These are phyloP conservation scores for Bovichtus variegatus DNA, from an alignment of 2,797 vertebrate genomes.

Conservation along the genomic window DNA sequence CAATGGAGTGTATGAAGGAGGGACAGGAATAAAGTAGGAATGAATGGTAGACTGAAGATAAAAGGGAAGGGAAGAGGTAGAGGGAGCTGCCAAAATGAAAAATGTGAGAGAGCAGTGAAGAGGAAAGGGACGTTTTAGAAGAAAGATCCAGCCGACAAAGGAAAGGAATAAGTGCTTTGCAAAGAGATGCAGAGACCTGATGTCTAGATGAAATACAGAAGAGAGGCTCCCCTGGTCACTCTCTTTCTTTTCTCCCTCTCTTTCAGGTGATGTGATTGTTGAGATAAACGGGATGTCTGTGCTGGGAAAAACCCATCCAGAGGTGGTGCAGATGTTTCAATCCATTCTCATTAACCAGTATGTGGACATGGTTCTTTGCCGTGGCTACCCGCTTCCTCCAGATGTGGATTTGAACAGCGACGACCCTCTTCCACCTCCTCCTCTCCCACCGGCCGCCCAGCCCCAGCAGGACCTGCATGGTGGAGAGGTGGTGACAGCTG, in stretches of 20 bases:
- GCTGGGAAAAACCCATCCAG: conserved; percentile 97
- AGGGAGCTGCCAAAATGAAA: conserved; percentile 42
- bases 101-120: conserved; percentile 47
- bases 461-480: conserved; percentile 70
- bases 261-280: conserved; percentile 93
- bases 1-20: conserved; percentile 22
- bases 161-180: conserved; percentile 24
- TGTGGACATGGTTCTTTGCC: conserved; percentile 96
- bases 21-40: conserved; percentile 41
- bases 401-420: conserved; percentile 84
- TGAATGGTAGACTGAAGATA: conserved; percentile 47
- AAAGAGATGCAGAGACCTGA: conserved; percentile 26
- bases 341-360: conserved; percentile 94
- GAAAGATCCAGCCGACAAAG: conserved; percentile 33
- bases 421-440: conserved; percentile 80
- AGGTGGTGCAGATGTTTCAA: conserved; percentile 99
- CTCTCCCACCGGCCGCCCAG: conserved; percentile 58
- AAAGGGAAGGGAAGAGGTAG: conserved; percentile 43
- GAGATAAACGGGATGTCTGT: conserved; percentile 96
- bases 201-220: conserved; percentile 43
- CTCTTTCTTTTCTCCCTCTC: conserved; percentile 10
- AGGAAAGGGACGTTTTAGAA: conserved; percentile 47
- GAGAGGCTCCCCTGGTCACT: conserved; percentile 5
- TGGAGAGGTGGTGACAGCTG: conserved; percentile 89
- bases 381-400: conserved; percentile 94